These are phyloP conservation scores for Calypte anna DNA, from an alignment of 2,113 vertebrate species.

Conservation along the genomic window DNA sequence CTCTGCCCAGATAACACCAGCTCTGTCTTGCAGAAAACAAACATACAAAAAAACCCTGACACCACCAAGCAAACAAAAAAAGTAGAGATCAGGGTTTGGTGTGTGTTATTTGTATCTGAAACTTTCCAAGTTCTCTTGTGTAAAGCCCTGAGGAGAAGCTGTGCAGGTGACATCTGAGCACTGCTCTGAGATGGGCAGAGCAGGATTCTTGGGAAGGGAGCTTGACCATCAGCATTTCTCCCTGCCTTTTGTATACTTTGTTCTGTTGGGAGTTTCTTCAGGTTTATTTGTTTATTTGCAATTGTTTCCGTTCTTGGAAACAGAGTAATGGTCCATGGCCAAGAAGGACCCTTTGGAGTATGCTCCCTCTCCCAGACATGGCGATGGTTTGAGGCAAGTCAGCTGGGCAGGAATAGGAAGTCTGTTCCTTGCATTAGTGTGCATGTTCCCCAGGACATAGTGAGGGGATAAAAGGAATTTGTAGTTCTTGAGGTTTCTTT, in stretches of 20 bases:
- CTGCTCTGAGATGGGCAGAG: not conserved
- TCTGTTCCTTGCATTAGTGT: not conserved
- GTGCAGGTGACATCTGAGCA: rapidly evolving
- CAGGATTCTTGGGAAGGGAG: not conserved
- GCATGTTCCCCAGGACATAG: rapidly evolving
- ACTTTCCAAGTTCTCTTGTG: not conserved
- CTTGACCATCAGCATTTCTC: not conserved
- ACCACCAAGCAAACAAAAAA: too few relatives aligned
- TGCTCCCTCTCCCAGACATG: not conserved
- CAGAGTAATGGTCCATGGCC: not conserved
- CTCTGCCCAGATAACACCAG: not conserved
- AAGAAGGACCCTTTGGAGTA: not conserved
- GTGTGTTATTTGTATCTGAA: rapidly evolving
- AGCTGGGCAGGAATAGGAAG: not conserved
- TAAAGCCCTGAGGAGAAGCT: not conserved
- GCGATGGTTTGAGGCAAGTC: not conserved
- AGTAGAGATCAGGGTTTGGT: not conserved
- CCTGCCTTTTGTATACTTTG: not conserved
- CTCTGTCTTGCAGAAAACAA: not conserved
- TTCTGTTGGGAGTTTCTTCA: not conserved
- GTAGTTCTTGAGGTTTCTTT: not conserved
- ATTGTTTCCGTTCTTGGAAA: not conserved
- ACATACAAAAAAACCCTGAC: too few relatives aligned
- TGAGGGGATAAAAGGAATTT: not conserved
- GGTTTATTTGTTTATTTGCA: not conserved